These are phyloP conservation scores for Glaucidium brasilianum DNA, from an alignment of 2,113 vertebrate genomes.

Conservation along the genomic window DNA sequence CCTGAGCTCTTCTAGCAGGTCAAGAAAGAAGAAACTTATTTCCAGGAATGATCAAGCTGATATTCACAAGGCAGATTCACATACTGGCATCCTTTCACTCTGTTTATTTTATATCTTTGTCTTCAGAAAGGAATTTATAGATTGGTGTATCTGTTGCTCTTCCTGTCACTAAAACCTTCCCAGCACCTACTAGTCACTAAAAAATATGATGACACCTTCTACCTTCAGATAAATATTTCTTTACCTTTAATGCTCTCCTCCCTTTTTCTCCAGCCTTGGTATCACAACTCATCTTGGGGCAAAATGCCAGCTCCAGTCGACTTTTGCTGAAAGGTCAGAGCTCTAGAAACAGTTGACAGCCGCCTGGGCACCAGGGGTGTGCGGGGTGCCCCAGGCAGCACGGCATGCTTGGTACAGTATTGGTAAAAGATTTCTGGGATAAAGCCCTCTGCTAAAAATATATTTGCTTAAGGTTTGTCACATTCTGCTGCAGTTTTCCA, in stretches of 20 bases:
- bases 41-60: background rate
- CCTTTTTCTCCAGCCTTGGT: background rate
- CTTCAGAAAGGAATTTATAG: background rate
- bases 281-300: background rate
- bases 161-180: background rate
- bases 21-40: background rate
- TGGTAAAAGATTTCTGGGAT: background rate
- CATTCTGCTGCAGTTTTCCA: background rate
- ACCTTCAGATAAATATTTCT: background rate
- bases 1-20: background rate
- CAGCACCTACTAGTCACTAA: background rate
- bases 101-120: background rate
- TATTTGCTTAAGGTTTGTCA: background rate
- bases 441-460: background rate
- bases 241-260: background rate
- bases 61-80: background rate
- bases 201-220: background rate
- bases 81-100: background rate
- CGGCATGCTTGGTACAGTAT: rapidly evolving
- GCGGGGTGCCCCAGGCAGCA: rapidly evolving
- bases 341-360: background rate
- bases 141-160: background rate
- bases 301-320: background rate
- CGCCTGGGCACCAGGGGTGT: rapidly evolving
- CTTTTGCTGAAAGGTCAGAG: background rate